Percentiles rank a stretch among this genome's conserved stretches.
Conservation (phyloP, 2,797 vertebrate genomes). For the Lindbergichthys nudifrons region DNA sequence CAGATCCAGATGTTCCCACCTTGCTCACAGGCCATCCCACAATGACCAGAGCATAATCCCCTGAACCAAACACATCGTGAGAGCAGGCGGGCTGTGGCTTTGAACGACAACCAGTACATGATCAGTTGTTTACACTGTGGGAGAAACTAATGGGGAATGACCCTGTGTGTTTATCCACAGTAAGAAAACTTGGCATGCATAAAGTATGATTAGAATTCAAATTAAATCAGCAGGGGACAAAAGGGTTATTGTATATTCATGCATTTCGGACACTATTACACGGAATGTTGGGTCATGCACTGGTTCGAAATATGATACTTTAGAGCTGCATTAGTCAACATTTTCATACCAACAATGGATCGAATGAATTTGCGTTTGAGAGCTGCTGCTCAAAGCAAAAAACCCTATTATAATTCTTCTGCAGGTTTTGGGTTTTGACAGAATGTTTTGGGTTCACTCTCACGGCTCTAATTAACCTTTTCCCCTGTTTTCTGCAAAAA, state of each 20-base stretch:
- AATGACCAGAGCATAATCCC: slow-evolving; percentile 29
- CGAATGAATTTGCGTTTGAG: not conserved
- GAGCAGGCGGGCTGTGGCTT: slow-evolving; percentile 19
- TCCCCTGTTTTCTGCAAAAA: not conserved
- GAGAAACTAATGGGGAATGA: slow-evolving; percentile 14
- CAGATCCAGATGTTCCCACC: slow-evolving; percentile 61
- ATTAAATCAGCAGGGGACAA: slow-evolving; percentile 6
- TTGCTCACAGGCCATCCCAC: slow-evolving; percentile 41
- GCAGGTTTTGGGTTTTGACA: slow-evolving; percentile 2
- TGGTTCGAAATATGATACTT: not conserved
- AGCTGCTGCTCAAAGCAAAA: not conserved
- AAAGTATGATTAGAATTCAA: not conserved
- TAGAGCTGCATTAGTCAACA: not conserved
- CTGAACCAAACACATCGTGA: slow-evolving; percentile 27
- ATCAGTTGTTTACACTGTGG: slow-evolving; percentile 27
- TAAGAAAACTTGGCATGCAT: slow-evolving; percentile 6
- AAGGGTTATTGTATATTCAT: not conserved
- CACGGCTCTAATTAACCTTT: not conserved
- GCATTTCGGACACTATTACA: not conserved
- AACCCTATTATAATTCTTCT: not conserved
- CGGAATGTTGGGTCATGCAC: not conserved
- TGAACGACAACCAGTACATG: slow-evolving; percentile 27
- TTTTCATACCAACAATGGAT: not conserved
- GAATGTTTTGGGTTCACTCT: no score
- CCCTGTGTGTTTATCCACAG: not conserved